Base-by-base conservation (phyloP, 2,888 invertebrate species). In the Torymus tubicola region DNA sequence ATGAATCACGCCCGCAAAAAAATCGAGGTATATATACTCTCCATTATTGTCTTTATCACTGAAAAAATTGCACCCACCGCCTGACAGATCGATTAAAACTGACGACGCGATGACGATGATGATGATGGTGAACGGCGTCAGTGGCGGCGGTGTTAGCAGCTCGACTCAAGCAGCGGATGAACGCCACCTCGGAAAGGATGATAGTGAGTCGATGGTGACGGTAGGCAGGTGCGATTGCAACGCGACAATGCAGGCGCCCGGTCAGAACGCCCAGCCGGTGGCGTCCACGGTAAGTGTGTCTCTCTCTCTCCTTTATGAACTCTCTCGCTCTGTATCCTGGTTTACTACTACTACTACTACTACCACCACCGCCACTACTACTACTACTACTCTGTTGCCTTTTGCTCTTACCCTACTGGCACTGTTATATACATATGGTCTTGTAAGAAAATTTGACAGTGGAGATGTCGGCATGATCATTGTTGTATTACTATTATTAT, bases 21-120 rank as follows among this genome's bases (percentile, higher is more conserved):
- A 65, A 71, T 76, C 72, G 61, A 69, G 31, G 73, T 68, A 24
- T 67, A 79, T 61, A 78, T 63, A 82, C 73, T 61, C 57, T 77
- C 24, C 68, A 74, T 84, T 84, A 83, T 87, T 86, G 87, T 86
- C 83, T 86, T 87, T 87, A 87, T 86, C 85, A 88, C 86, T 88
- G 86, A 57, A 89, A 88, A 89, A 42, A 42, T 42, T 89, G 92
- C 88, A 93, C 92, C 92, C 42, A 42, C 42, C 42, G 8, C 93
- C 93, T 88, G 93, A 94, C 91, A 95, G 95, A 92, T 94, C 94
- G 89, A 93, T 94, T 88, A 94, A 94, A 93, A 95, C 94, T 92
- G 95, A 93, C 89, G 91, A 92, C 90, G 87, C 89, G 83, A 90
- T 87, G 86, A 87, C 89, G 90, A 87, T 88, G 88, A 87, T 88